Base-by-base conservation (phyloP, 2,888 invertebrate genomes). In the Colostygia pectinataria region DNA sequence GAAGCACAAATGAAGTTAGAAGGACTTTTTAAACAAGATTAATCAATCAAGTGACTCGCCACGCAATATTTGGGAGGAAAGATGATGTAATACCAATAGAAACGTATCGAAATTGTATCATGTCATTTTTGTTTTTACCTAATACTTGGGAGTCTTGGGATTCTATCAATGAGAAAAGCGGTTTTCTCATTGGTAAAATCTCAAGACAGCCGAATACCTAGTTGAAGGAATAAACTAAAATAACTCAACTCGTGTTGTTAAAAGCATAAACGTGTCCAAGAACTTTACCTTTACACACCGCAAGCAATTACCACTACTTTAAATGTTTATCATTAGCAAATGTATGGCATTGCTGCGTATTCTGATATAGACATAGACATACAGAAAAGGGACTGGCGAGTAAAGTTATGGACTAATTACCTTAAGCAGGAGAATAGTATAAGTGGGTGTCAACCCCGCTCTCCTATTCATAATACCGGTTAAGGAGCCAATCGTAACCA, bases 291-390 rank as follows among this genome's bases (percentile, higher is more conserved):
- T 44, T 49, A 46, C 48, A 46, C 48, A 51, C 42, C 37, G 53
- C 20, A 28, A 20, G 53, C 55, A 60, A 57, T 60, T 57, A 57
- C 55, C 50, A 52, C 42, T 47, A 45, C 49, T 52, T 59, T 48
- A 56, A 57, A 57, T 53, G 53, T 55, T 53, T 55, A 57, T 59
- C 52, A 47, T 47, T 54, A 44, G 48, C 31, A 53, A 53, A 56
- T 50, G 32, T 44, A 52, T 45, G 44, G 49, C 42, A 48, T 42
- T 40, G 27, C 46, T 52, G 33, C 25, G 10, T 38, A 25, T 28
- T 55, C 46, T 34, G 43, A 44, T 57, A 49, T 34, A 52, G 47
- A 41, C 42, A 44, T 15, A 27, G 44, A 37, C 23, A 28, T 32
- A 50, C 39, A 29, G 40, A 41, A 45, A 39, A 34, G 44, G 50